These are phyloP conservation scores for Halichoeres trimaculatus DNA, from an alignment of 2,113 vertebrate genomes.

Conservation along the genomic window DNA sequence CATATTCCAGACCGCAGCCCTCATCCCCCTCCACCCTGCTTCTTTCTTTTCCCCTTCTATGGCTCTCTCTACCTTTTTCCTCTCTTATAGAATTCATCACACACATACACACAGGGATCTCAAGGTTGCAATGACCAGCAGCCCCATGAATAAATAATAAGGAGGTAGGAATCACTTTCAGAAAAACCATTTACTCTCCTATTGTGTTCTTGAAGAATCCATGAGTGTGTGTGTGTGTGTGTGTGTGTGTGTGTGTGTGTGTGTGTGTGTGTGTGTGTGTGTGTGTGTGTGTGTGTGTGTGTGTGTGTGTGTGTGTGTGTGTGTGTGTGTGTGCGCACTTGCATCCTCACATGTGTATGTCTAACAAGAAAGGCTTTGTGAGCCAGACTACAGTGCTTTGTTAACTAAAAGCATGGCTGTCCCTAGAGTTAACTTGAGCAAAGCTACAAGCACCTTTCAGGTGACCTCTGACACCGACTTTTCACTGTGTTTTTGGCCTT, in stretches of 20 bases:
- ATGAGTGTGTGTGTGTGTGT: conserved; percentile 41
- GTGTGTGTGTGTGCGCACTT: conserved; percentile 44
- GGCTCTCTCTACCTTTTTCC: conserved; percentile 57
- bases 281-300: conserved; percentile 45
- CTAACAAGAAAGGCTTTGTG: conserved; percentile 70
- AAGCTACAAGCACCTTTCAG: conserved; percentile 61
- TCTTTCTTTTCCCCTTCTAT: conserved; percentile 37
- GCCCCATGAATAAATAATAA: conserved; percentile 87
- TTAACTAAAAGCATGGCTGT: conserved; percentile 71
- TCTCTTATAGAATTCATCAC: conserved; percentile 61
- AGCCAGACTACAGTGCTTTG: conserved; percentile 66
- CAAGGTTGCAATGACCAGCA: conserved; percentile 87
- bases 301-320: conserved; percentile 30
- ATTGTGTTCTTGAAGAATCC: conserved; percentile 81
- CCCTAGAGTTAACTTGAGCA: conserved; percentile 61
- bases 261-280: conserved; percentile 30
- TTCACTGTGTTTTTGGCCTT: neutral
- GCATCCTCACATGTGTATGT: conserved; percentile 34
- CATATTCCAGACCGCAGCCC: conserved; percentile 71
- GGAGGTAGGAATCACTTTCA: conserved; percentile 83
- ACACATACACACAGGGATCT: conserved; percentile 51
- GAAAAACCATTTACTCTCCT: conserved; percentile 84
- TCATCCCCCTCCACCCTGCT: conserved; percentile 31
- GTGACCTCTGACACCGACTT: conserved; percentile 63
- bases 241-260: conserved; percentile 33